These are phyloP conservation scores for Tangara arthus DNA, from an alignment of 2,797 vertebrate species.

Conservation along the genomic window DNA sequence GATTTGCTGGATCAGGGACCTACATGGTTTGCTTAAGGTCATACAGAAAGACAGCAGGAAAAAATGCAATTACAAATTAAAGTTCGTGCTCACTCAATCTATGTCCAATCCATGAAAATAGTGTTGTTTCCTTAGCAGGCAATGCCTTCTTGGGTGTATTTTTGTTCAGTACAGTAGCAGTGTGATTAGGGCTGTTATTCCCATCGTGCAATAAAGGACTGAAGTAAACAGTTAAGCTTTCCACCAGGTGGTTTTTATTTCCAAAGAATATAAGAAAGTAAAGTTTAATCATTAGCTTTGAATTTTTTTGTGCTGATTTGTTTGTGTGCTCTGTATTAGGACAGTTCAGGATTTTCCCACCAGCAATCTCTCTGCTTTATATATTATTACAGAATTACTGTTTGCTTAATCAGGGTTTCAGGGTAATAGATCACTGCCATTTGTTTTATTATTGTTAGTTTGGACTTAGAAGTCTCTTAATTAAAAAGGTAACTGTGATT, in stretches of 20 bases:
- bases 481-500: conserved; percentile 26
- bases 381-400: conserved; percentile 31
- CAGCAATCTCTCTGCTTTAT: not conserved
- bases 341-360: conserved; percentile 48
- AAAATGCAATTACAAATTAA: not conserved
- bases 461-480: not conserved
- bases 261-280: not conserved
- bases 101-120: not conserved
- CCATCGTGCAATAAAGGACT: not conserved
- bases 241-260: conserved; percentile 59
- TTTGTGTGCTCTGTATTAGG: conserved; percentile 30
- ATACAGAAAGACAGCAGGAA: not conserved
- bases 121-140: not conserved
- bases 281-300: not conserved
- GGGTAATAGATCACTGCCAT: not conserved
- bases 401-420: conserved; percentile 8
- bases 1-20: not conserved
- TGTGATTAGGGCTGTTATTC: not conserved
- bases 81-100: not conserved
- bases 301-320: not conserved
- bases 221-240: conserved; percentile 4
- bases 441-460: conserved; percentile 41
- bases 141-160: not conserved
- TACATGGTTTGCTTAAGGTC: not conserved
- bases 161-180: conserved; percentile 30